These are phyloP conservation scores for Rhogogaster chlorosoma DNA, from an alignment of 2,888 invertebrate genomes.

Conservation along the genomic window DNA sequence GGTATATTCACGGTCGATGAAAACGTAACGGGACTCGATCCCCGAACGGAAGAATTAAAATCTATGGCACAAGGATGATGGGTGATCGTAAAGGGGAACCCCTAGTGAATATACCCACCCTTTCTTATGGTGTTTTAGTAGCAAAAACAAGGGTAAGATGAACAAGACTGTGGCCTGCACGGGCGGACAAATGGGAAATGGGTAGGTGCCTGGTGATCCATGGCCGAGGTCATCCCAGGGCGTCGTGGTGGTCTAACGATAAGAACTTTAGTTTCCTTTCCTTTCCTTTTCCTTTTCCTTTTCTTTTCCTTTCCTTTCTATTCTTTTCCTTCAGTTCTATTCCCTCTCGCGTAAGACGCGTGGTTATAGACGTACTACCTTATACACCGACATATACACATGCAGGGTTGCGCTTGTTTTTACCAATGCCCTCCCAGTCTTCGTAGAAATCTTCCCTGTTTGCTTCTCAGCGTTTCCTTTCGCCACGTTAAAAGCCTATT, in stretches of 20 bases:
- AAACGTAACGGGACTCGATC: constrained; percentile 4
- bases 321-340: neutral
- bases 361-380: neutral
- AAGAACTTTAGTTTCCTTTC: constrained; percentile 18
- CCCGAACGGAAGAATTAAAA: constrained; percentile 57
- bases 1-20: constrained; percentile 20
- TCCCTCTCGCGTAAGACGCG: neutral
- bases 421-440: constrained; percentile 54
- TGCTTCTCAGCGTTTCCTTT: constrained; percentile 54
- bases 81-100: constrained; percentile 7
- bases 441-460: neutral
- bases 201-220: constrained; percentile 52
- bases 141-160: constrained; percentile 56
- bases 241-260: constrained; percentile 28
- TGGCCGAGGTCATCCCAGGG: constrained; percentile 32
- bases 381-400: neutral
- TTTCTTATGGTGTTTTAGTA: constrained; percentile 13
- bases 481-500: constrained; percentile 63
- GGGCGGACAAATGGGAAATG: constrained; percentile 56
- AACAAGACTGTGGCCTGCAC: constrained; percentile 47
- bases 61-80: constrained; percentile 53
- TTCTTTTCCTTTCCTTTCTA: neutral
- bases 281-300: neutral
- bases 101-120: neutral
- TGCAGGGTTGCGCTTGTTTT: constrained; percentile 54